These are phyloP conservation scores for Pogonocichla stellata DNA, from an alignment of 2,113 vertebrate genomes.

Conservation along the genomic window DNA sequence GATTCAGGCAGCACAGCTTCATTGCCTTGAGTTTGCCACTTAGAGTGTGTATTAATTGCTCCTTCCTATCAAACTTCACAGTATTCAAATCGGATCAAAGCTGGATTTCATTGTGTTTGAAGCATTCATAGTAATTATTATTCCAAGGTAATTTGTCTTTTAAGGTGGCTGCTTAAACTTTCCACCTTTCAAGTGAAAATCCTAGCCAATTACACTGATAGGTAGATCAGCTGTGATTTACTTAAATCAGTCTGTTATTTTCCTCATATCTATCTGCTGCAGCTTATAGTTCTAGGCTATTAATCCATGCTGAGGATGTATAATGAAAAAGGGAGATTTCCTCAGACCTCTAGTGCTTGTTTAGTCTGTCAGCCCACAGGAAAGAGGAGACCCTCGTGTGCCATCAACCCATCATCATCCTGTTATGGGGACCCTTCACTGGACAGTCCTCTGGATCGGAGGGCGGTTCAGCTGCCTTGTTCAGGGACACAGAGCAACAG, in stretches of 20 bases:
- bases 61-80: neutral
- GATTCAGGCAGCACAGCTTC: neutral
- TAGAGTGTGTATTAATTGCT: constrained; percentile 14
- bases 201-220: neutral
- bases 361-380: neutral
- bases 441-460: neutral
- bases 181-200: constrained; percentile 21
- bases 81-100: constrained; percentile 16
- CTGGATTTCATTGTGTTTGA: constrained; percentile 16
- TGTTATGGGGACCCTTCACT: fast-evolving
- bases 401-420: neutral
- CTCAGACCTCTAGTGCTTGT: neutral
- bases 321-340: neutral
- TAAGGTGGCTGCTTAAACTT: neutral
- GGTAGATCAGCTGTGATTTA: constrained; percentile 7
- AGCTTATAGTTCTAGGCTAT: neutral
- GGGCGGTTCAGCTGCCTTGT: fast-evolving
- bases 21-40: neutral
- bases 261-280: neutral
- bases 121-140: constrained; percentile 18
- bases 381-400: fast-evolving
- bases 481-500: neutral
- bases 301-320: neutral
- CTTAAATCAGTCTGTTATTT: neutral
- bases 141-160: constrained; percentile 17